These are phyloP conservation scores for Calycopis cecrops DNA, from an alignment of 1,140 invertebrate species.

Conservation along the genomic window DNA sequence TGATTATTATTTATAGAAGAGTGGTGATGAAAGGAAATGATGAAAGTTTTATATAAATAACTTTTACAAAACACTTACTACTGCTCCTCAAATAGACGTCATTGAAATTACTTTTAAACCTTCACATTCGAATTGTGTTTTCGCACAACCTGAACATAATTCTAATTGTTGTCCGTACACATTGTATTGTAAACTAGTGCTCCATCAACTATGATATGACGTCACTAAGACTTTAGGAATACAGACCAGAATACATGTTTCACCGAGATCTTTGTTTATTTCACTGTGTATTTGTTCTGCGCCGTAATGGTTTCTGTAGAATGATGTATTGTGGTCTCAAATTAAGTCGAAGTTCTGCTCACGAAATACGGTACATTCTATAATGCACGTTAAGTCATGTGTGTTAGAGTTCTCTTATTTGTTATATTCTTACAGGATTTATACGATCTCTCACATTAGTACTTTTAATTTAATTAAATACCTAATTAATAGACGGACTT, in stretches of 20 bases:
- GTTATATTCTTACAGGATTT: not conserved
- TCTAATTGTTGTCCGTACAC: constrained; percentile 4
- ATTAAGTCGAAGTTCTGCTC: constrained; percentile 3
- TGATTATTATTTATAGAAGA: too few relatives aligned
- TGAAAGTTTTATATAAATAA: too few relatives aligned
- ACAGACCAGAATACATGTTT: not conserved
- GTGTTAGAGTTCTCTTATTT: not conserved
- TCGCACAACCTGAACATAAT: not conserved
- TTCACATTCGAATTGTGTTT: too few relatives aligned
- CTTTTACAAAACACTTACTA: too few relatives aligned
- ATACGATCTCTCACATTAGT: not conserved
- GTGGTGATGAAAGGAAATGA: too few relatives aligned
- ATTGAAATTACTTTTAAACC: too few relatives aligned
- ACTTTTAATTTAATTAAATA: constrained; percentile 5
- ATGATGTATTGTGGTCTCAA: constrained; percentile 10
- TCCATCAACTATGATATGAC: not conserved
- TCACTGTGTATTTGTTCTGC: constrained; percentile 5
- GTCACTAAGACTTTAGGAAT: not conserved
- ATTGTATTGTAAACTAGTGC: constrained; percentile 4
- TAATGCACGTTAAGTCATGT: not conserved
- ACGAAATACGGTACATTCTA: not conserved
- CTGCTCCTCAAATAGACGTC: too few relatives aligned
- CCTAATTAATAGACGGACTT: not conserved
- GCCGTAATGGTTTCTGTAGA: constrained; percentile 8
- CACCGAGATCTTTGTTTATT: not conserved